These are phyloP conservation scores for Mastacembelus armatus DNA, from an alignment of 2,797 vertebrate species.

Conservation along the genomic window DNA sequence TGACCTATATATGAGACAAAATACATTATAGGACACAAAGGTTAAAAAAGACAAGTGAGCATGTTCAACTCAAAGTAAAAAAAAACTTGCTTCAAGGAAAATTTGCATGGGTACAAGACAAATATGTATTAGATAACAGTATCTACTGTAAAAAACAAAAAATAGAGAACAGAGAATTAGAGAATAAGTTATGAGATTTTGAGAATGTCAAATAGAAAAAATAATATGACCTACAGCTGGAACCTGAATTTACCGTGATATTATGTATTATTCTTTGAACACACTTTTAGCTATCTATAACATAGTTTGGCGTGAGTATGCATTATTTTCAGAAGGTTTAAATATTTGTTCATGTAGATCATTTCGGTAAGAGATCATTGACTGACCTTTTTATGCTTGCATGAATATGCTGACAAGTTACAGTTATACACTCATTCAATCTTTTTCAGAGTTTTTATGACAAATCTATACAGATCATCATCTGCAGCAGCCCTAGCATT, in stretches of 20 bases:
- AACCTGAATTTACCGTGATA: too few relatives aligned
- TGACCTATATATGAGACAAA: conserved; percentile 41
- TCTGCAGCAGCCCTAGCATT: not conserved
- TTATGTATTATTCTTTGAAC: too few relatives aligned
- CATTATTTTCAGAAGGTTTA: not conserved
- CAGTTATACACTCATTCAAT: not conserved
- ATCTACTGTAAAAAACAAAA: too few relatives aligned
- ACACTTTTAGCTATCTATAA: too few relatives aligned
- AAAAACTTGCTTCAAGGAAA: not conserved
- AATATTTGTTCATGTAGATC: not conserved
- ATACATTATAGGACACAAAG: not conserved
- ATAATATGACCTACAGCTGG: not conserved
- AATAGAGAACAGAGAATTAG: too few relatives aligned
- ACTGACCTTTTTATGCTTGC: not conserved
- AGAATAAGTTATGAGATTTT: not conserved
- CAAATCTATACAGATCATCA: not conserved
- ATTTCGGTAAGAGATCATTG: not conserved
- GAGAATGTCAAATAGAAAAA: not conserved
- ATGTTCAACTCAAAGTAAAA: not conserved
- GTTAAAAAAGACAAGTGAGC: not conserved
- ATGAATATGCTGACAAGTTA: not conserved
- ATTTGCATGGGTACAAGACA: not conserved
- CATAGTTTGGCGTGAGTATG: not conserved
- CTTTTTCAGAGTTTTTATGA: not conserved
- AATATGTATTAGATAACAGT: too few relatives aligned